phyloP scores from a whole-genome alignment of 2,888 invertebrate species.

The Aspidapion aeneum region DNA sequence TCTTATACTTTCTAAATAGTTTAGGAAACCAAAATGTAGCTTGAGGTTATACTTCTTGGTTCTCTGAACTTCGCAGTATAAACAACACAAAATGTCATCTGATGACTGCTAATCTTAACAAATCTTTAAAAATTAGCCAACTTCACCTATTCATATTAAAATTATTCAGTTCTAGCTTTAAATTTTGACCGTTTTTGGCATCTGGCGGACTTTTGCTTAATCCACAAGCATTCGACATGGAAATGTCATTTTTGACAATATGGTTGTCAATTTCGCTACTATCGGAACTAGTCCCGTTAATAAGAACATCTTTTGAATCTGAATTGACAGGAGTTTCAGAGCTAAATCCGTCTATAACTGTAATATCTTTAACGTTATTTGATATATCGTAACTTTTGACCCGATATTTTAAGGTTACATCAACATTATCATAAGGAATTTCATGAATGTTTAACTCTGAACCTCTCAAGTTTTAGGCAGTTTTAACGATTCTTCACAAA shows the following conservation, averaged over 20 bases:
- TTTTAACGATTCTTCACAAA: too few relatives aligned
- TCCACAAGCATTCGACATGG: conserved; percentile 35
- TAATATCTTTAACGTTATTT: too few relatives aligned
- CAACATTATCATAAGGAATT: conserved; percentile 35
- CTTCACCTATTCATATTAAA: conserved; percentile 41
- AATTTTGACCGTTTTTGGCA: conserved; percentile 22
- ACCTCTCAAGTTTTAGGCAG: too few relatives aligned
- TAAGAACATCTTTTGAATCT: too few relatives aligned
- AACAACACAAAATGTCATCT: too few relatives aligned
- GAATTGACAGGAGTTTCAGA: too few relatives aligned
- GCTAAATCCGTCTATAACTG: too few relatives aligned
- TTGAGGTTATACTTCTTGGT: too few relatives aligned
- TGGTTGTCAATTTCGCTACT: background rate
- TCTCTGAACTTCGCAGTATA: too few relatives aligned
- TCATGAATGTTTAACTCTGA: conserved; percentile 37
- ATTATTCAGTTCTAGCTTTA: conserved; percentile 39
- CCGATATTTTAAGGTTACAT: conserved; percentile 10
- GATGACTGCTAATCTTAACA: background rate
- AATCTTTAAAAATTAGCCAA: background rate
- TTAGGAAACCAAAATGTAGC: too few relatives aligned
- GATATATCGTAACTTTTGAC: conserved; percentile 2
- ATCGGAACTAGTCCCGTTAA: conserved; percentile 6
- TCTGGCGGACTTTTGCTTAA: conserved; percentile 29
- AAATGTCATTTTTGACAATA: conserved; percentile 4
- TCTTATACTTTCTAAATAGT: too few relatives aligned